Evolutionary conservation across 2,888 invertebrate species (phyloP), one percentile per base, ranked within the genome.

Genomic region (Xestia c-nigrum): DNA sequence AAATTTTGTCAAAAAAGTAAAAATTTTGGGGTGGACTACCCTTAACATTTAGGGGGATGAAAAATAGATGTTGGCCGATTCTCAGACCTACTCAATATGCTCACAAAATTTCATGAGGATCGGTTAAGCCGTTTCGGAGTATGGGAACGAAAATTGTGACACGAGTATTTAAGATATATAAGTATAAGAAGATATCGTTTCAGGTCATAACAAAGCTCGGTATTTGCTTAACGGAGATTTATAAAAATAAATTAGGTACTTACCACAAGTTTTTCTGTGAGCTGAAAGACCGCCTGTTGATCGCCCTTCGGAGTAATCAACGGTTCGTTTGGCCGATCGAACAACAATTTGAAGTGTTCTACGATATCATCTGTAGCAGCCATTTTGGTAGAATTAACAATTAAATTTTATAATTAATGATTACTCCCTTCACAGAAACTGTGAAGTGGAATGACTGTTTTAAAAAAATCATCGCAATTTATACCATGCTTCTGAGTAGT

Each of bases 291-390:
- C 31, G 97, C 94, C 79, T 97, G 97, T 0, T 96, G 88, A 0
- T 97, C 97, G 21, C 97, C 97, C 89, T 98, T 98, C 0, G 97
- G 97, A 38, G 97, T 96, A 82, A 97, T 97, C 74, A 97, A 91
- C 0, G 97, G 96, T 90, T 98, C 98, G 52, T 95, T 94, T 0
- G 97, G 97, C 50, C 98, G 96, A 89, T 98, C 97, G 88, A 97
- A 97, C 79, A 98, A 92, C 74, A 96, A 91, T 76, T 90, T 79
- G 19, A 97, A 88, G 84, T 91, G 92, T n/a, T 91, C 84, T 0
- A 75, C 55, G 5, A 92, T 79, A 74, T 92, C 79, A 14, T 5
- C 7, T 7, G 40, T 1, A 43, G 14, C 14, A 10, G 91, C 80
- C 96, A 95, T 96, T 89, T 88, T 93, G 47, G 71, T 82, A 72